Evolutionary conservation across 2,888 invertebrate species (phyloP), one percentile per base, ranked within the genome.

Genomic region (Dorcus parallelipipedus): DNA sequence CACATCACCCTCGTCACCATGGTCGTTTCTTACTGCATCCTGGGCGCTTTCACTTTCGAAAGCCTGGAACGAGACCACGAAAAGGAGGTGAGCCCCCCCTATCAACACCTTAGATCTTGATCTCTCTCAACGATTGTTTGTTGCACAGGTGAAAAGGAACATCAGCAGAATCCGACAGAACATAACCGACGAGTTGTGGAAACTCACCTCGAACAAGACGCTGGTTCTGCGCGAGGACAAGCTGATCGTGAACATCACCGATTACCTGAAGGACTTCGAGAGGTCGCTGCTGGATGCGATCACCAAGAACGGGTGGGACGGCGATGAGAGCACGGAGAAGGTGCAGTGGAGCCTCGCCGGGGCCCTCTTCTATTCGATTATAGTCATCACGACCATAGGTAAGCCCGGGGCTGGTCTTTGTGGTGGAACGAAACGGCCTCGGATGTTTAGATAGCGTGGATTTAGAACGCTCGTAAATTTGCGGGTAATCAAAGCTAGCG

Each of bases 301-400:
- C 84, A 92, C 90, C 73, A 88, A 90, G 59, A 87, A 91, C 59
- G 95, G 95, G 3, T 95, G 94, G 93, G 93, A 95, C 73, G 95
- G 95, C 52, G 87, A 85, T 70, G 82, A 83, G 60, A 78, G 80
- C 52, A 67, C 69, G 1, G 75, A 78, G 8, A 80, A 79, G 57
- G 78, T 81, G 4, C 92, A 93, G 76, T 93, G 94, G 93, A 91
- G 92, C 48, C 90, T 89, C 78, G 89, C 89, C 20, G 95, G 95
- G 9, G 92, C 95, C 0, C 83, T 97, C 17, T 93, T 96, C 80
- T 96, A 95, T 81, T 95, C 95, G 67, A 95, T 97, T 73, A 94
- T 96, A 68, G 95, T 96, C 66, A 96, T 96, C 77, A 96, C 96
- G 54, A 96, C 96, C 39, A 96, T 96, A 66, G 96, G 95, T 95